Conservation (phyloP, 2,888 invertebrate genomes). For the Diogma glabrata region DNA sequence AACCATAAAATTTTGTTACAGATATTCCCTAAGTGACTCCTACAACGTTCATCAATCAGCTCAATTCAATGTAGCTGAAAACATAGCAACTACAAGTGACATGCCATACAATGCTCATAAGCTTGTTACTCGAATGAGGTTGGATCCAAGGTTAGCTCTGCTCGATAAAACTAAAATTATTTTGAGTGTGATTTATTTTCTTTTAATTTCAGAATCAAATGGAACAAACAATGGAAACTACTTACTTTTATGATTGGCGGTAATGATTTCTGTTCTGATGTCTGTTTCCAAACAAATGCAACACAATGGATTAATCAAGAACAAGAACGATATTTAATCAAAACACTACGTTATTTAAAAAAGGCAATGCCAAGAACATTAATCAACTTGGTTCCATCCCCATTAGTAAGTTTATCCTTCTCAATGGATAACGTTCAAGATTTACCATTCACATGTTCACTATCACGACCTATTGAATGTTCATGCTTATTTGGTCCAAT, state of each 20-base stretch:
- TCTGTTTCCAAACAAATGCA: slow-evolving; percentile 39
- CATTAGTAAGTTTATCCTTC: slow-evolving; percentile 19
- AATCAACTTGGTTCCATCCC: slow-evolving; percentile 21
- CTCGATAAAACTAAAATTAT: too few species aligned
- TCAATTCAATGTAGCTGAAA: slow-evolving; percentile 43
- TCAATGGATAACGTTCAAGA: slow-evolving; percentile 18
- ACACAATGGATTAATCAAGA: slow-evolving; percentile 30
- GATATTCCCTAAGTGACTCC: slow-evolving; percentile 37
- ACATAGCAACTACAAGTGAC: slow-evolving; percentile 39
- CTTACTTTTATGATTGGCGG: slow-evolving; percentile 45
- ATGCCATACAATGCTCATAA: slow-evolving; percentile 40
- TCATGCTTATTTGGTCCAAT: slow-evolving; percentile 20
- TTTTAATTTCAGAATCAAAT: slow-evolving; percentile 32
- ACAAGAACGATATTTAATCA: slow-evolving; percentile 39
- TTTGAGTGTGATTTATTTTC: too few species aligned
- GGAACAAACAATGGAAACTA: slow-evolving; percentile 48
- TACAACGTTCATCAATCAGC: slow-evolving; percentile 30
- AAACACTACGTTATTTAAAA: slow-evolving; percentile 39
- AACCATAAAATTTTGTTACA: too few species aligned
- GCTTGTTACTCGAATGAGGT: slow-evolving; percentile 38
- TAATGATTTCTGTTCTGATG: slow-evolving; percentile 47
- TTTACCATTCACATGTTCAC: slow-evolving; percentile 18
- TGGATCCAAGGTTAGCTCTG: slow-evolving; percentile 29
- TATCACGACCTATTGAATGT: slow-evolving; percentile 19
- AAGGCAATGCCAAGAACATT: slow-evolving; percentile 41